Conservation (phyloP, 2,888 invertebrate species). For the Oligia latruncula region DNA sequence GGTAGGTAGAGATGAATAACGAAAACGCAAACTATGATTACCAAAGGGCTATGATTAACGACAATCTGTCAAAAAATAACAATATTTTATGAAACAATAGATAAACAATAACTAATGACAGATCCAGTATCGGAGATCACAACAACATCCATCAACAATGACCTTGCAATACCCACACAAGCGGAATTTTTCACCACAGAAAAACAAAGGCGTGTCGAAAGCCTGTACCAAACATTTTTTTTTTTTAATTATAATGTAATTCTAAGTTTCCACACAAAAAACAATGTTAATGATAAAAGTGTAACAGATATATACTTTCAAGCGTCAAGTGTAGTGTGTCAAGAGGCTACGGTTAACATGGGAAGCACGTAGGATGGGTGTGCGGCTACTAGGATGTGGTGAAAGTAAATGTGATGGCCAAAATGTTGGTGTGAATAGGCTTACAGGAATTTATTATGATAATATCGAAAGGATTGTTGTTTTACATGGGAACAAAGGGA, state of each 20-base stretch:
- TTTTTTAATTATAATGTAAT: conserved; percentile 7
- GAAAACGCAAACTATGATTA: not conserved
- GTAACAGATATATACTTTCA: conserved; percentile 76
- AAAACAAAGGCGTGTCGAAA: conserved; percentile 52
- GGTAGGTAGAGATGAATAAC: not conserved
- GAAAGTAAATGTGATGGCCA: conserved; percentile 73
- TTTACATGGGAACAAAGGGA: not conserved
- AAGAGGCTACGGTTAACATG: conserved; percentile 79
- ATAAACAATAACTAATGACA: not conserved
- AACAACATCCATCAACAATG: conserved; percentile 4
- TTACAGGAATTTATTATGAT: conserved; percentile 29
- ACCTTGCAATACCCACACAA: conserved; percentile 34
- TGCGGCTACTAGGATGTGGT: conserved; percentile 69
- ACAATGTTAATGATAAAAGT: conserved; percentile 56
- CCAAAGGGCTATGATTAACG: not conserved
- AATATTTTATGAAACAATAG: not conserved
- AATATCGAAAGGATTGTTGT: not conserved
- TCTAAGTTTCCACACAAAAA: conserved; percentile 47
- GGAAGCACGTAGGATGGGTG: conserved; percentile 78
- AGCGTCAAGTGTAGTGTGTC: conserved; percentile 82
- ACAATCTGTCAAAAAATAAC: not conserved
- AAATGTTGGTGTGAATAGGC: conserved; percentile 37
- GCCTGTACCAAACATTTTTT: conserved; percentile 12
- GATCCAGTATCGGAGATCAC: conserved; percentile 18
- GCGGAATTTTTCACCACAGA: conserved; percentile 30